phyloP scores from a whole-genome alignment of 37 sponge, comb jelly and placozoan species.

The Chondrilla cf. caribensis region DNA sequence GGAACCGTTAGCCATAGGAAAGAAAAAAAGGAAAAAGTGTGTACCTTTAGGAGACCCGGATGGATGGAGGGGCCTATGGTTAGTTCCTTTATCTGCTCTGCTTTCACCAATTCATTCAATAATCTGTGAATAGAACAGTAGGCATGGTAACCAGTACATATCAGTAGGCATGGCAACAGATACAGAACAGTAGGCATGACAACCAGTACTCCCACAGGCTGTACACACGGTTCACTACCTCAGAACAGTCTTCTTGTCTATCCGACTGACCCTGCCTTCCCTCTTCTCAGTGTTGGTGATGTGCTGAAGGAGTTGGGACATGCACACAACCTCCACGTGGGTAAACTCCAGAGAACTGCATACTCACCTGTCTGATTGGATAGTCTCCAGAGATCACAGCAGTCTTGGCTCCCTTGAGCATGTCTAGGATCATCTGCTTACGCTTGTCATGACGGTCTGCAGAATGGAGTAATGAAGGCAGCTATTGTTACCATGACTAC shows the following conservation, averaged over 20 bases:
- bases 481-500: no score
- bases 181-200: no score
- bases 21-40: no score
- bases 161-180: no score
- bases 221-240: background rate
- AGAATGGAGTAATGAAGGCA: background rate
- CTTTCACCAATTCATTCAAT: background rate
- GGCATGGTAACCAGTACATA: no score
- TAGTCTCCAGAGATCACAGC: no score
- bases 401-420: background rate
- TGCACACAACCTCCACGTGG: background rate
- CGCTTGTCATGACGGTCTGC: background rate
- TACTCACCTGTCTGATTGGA: no score
- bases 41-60: no score
- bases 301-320: slow-evolving; percentile 9
- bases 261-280: background rate
- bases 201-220: background rate
- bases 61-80: no score
- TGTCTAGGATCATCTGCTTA: background rate
- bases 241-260: slow-evolving; percentile 50
- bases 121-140: no score
- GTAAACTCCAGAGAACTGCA: no score
- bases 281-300: slow-evolving; percentile 19
- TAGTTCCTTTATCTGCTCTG: background rate
- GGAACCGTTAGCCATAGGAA: no score